These are phyloP conservation scores for Norana najaformis DNA, from an alignment of 2,888 invertebrate genomes.

Conservation along the genomic window DNA sequence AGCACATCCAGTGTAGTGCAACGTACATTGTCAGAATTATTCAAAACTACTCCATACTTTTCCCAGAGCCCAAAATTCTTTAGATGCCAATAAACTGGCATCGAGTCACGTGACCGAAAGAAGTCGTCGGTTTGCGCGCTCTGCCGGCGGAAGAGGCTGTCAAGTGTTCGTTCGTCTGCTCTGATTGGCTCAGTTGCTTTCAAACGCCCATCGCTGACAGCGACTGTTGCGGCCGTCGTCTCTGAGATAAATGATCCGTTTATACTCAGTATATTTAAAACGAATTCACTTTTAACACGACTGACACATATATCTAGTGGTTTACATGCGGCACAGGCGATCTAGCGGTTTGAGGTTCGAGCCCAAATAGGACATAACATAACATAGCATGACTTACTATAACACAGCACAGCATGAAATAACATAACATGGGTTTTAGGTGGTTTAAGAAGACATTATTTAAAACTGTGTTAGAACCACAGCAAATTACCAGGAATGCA, in stretches of 20 bases:
- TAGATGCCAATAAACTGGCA: not conserved
- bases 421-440: no score
- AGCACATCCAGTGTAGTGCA: not conserved
- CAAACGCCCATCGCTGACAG: not conserved
- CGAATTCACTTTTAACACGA: not conserved
- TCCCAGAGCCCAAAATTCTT: not conserved
- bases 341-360: not conserved
- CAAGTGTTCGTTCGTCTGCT: not conserved
- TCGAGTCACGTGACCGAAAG: not conserved
- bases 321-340: not conserved
- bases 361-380: no score
- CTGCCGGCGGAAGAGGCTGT: not conserved
- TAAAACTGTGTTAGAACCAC: no score
- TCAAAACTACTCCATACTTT: not conserved
- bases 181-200: slow-evolving; percentile 13
- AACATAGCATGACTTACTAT: no score
- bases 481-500: no score
- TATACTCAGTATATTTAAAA: not conserved
- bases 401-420: no score
- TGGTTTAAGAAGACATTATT: no score
- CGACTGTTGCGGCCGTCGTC: not conserved
- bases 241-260: not conserved
- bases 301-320: not conserved
- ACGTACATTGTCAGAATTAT: not conserved
- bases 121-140: slow-evolving; percentile 5